Percentiles rank a stretch among this genome's conserved stretches.
phyloP scores from a whole-genome alignment of 2,797 vertebrate genomes.

The Trichosurus vulpecula region DNA sequence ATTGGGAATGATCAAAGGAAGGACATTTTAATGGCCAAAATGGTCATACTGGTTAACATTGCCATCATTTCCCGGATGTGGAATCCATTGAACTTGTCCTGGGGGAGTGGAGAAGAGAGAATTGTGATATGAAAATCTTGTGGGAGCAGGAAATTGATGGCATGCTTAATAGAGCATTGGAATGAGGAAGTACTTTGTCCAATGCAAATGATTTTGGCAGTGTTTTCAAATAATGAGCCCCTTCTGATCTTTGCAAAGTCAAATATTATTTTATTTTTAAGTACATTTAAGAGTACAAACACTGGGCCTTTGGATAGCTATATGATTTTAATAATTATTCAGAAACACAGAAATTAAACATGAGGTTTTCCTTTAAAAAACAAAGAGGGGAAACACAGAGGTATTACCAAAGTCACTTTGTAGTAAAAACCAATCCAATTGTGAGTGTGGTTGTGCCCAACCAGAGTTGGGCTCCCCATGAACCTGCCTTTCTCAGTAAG shows the following conservation, averaged over 20 bases:
- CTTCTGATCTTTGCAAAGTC: neutral
- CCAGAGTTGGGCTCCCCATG: neutral
- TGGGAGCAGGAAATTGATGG: neutral
- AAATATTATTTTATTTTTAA: neutral
- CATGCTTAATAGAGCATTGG: neutral
- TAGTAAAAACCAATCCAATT: neutral
- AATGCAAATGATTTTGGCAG: neutral
- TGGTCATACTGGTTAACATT: neutral
- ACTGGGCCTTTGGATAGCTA: neutral
- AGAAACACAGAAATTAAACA: conserved; percentile 7
- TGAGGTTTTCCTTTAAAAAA: neutral
- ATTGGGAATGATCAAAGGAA: neutral
- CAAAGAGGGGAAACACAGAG: conserved; percentile 3
- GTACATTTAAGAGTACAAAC: neutral
- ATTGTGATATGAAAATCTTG: neutral
- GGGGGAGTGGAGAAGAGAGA: neutral
- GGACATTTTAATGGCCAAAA: neutral
- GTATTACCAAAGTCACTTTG: conserved; percentile 23
- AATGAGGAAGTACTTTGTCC: neutral
- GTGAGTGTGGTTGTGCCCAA: neutral
- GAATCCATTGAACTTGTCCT: neutral
- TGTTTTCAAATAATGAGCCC: neutral
- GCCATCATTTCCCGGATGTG: neutral
- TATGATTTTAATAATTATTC: neutral
- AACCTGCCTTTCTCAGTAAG: neutral